Base-by-base conservation (phyloP, 2,113 vertebrate species). In the Atractosteus spatula region DNA sequence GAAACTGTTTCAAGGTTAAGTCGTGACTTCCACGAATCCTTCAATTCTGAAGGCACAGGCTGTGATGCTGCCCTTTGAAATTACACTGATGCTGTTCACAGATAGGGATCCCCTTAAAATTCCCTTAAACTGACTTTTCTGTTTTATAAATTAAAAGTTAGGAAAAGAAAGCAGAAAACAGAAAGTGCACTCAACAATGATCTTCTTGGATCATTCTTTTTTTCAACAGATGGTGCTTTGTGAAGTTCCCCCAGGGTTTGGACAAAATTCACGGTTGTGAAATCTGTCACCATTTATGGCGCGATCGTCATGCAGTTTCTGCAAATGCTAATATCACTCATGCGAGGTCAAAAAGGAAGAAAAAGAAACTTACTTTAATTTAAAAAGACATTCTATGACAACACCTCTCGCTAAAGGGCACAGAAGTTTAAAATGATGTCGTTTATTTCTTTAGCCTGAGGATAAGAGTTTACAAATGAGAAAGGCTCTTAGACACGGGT, bases 141-240 rank as follows among this genome's bases (percentile, higher is more conserved):
- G 10, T 2, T 7, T 5, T 5, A 51, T 51, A 7, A 51, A 51
- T 7, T 51, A 10, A 51, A 7, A 7, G 47, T 7, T 7, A 51
- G 2, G 47, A 51, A 51, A 51, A 51, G 47, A 51, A 51, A 51
- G 47, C 5, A 51, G 10, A 51, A 51, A 51, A 51, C 5, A 51
- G 2, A 51, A 51, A 51, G 10, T 51, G 47, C 10, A 51, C 47
- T 5, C 47, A 5, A 10, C 47, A 83, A 82, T 75, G 68, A 86
- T 66, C 75, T 74, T 74, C 59, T 3, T 75, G 69, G 74, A 85
- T 84, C 75, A 86, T 84, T 85, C 80, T 77, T 80, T 29, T 63
- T 81, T 80, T 87, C 89, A 91, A 85, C 88, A 90, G 89, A 89
- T 89, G 89, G 88, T 59, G 75, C 80, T 76, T 66, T 41, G 74